Evolutionary conservation across 2,797 vertebrate species (phyloP).

Genomic region (Sebastes hopkinsi): DNA sequence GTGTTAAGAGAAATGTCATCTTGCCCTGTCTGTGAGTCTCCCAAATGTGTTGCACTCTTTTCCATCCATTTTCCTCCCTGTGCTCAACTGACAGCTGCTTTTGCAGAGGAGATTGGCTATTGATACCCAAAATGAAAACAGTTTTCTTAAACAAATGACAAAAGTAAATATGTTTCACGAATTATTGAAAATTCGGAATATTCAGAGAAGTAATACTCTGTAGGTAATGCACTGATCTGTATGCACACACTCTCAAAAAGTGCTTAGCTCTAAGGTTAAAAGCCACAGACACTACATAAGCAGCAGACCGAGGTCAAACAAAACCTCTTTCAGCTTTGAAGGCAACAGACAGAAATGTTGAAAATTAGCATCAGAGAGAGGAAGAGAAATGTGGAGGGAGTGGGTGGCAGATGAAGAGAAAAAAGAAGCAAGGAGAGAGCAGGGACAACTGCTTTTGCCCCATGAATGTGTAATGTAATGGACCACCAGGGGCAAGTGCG

Average conservation of each 20-base stretch:
- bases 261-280: background rate
- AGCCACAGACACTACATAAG: background rate
- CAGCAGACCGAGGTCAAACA: background rate
- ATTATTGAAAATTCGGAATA: background rate
- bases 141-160: background rate
- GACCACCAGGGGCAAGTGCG: conserved; percentile 34
- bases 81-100: conserved; percentile 38
- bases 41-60: conserved; percentile 24
- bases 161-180: background rate
- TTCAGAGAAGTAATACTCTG: background rate
- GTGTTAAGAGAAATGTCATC: conserved; percentile 67
- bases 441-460: conserved; percentile 17
- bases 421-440: background rate
- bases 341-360: background rate
- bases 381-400: background rate
- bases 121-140: background rate
- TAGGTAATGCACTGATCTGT: background rate
- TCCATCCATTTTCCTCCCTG: conserved; percentile 4
- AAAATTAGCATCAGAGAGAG: conserved; percentile 1
- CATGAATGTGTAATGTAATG: conserved; percentile 42
- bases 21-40: conserved; percentile 49
- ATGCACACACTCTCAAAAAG: background rate
- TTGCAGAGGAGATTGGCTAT: conserved; percentile 1
- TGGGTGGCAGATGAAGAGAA: background rate
- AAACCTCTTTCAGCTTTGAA: conserved; percentile 17